Conservation (phyloP, 2,797 vertebrate genomes). For the Jordanella pulchra region DNA sequence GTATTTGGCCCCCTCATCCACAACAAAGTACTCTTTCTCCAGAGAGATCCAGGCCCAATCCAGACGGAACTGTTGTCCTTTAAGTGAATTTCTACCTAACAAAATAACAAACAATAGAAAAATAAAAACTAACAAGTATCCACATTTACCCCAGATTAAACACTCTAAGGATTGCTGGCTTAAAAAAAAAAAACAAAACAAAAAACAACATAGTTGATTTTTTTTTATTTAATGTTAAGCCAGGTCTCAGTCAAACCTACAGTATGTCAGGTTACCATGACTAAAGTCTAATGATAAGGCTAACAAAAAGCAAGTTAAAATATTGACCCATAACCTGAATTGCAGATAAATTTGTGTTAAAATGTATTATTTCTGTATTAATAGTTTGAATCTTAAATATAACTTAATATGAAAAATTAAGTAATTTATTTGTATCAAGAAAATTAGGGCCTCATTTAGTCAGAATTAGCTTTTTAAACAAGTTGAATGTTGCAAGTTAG, state of each 20-base stretch:
- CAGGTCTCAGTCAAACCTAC: neutral
- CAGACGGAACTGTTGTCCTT: slow-evolving; percentile 87
- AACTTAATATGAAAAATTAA: neutral
- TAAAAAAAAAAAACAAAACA: neutral
- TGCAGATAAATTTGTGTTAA: neutral
- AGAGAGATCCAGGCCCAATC: slow-evolving; percentile 96
- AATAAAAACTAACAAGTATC: too few relatives aligned
- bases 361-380: neutral
- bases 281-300: neutral
- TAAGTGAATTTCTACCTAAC: slow-evolving; percentile 91
- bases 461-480: too few relatives aligned
- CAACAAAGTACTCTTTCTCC: slow-evolving; percentile 88
- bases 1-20: slow-evolving; percentile 88
- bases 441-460: too few relatives aligned
- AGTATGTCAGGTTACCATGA: neutral
- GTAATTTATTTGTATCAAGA: too few relatives aligned
- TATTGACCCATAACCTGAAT: neutral
- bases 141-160: too few relatives aligned
- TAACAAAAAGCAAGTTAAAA: neutral
- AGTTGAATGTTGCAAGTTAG: too few relatives aligned
- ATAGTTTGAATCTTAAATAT: neutral
- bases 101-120: slow-evolving; percentile 15
- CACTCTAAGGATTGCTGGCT: too few relatives aligned
- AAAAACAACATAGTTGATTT: neutral
- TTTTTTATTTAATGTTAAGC: too few relatives aligned